These are phyloP conservation scores for Eudemis profundana DNA, from an alignment of 2,888 invertebrate genomes.

Conservation along the genomic window DNA sequence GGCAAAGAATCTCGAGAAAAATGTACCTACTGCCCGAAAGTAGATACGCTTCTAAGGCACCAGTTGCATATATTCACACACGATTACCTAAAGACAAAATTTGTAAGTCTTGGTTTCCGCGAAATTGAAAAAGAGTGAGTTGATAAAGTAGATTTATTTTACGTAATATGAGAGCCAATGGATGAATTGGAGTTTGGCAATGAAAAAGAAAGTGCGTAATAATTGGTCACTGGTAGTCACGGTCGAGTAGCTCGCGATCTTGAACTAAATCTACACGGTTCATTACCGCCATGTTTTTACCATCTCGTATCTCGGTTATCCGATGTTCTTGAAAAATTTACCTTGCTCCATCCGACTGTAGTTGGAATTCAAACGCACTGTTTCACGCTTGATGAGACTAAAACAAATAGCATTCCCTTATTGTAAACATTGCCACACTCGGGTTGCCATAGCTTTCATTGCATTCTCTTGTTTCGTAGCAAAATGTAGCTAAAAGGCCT, in stretches of 20 bases:
- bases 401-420: background rate
- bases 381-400: background rate
- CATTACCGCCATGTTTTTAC: constrained; percentile 12
- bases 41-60: background rate
- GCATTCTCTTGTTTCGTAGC: too few species aligned
- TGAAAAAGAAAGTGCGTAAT: constrained; percentile 30
- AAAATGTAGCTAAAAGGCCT: too few species aligned
- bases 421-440: constrained; percentile 10
- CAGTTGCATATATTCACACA: background rate
- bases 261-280: constrained; percentile 36
- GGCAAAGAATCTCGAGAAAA: constrained; percentile 51
- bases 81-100: too few species aligned
- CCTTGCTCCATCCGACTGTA: background rate
- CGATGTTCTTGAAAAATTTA: background rate
- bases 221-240: constrained; percentile 45
- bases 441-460: too few species aligned
- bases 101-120: too few species aligned
- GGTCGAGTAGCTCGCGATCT: constrained; percentile 51
- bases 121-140: too few species aligned
- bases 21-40: constrained; percentile 8
- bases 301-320: background rate
- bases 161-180: background rate
- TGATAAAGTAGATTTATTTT: too few species aligned
- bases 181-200: constrained; percentile 8
- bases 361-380: background rate